A percentile compares a stretch with the other conserved stretches of the same genome.
These are phyloP conservation scores for Thyatira batis DNA, from an alignment of 2,888 invertebrate genomes.

Conservation along the genomic window DNA sequence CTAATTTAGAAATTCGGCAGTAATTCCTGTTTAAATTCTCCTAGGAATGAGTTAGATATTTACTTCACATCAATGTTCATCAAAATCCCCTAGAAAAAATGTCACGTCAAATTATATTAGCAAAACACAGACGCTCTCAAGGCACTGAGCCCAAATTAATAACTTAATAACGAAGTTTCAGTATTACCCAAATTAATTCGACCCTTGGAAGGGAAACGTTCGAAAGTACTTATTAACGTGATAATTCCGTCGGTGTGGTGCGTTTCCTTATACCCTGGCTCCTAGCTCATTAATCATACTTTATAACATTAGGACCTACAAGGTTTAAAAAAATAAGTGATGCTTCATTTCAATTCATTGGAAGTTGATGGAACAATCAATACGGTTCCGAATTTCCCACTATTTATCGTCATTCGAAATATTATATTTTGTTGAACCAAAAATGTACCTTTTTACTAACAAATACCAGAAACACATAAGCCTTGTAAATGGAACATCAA, in stretches of 20 bases:
- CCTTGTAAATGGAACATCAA: neutral
- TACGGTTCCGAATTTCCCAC: neutral
- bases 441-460: neutral
- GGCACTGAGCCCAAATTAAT: constrained; percentile 28
- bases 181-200: constrained; percentile 39
- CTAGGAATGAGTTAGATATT: neutral
- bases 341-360: neutral
- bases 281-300: constrained; percentile 33
- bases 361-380: neutral
- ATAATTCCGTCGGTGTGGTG: constrained; percentile 36
- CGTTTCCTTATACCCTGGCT: constrained; percentile 19
- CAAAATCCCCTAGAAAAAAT: neutral
- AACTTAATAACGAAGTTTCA: constrained; percentile 44
- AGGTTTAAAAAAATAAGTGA: neutral
- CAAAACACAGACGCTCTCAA: neutral
- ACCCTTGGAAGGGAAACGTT: constrained; percentile 39
- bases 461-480: neutral
- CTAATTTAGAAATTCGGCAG: too few relatives aligned
- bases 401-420: too few relatives aligned
- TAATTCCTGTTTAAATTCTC: too few relatives aligned
- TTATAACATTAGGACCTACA: constrained; percentile 3
- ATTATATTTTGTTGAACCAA: too few relatives aligned
- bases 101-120: constrained; percentile 3
- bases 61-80: neutral
- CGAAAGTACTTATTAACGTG: constrained; percentile 27